Evolutionary conservation across 2,888 invertebrate species (phyloP), one percentile per base, ranked within the genome.

Genomic region (Oscheius sp.): DNA sequence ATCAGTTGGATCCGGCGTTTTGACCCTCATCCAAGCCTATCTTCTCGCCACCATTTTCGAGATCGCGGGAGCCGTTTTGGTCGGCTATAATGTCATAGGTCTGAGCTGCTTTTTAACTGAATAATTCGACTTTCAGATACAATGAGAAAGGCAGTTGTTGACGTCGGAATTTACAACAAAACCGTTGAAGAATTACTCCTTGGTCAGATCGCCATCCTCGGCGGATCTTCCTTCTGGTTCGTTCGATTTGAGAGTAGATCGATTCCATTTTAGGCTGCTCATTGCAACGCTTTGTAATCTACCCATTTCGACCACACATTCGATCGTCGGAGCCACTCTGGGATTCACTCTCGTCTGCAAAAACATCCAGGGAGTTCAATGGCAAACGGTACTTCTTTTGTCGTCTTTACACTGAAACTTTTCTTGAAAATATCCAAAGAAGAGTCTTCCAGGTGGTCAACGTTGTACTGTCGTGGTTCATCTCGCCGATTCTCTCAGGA

Each of bases 391-490:
- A 55, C 92, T 17, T 25, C n/a, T 12, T 25, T 69, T 17, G 25
- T 15, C 12, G 33, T 5, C 2, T 23, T 34, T 46, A 15, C 6
- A 8, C 6, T 37, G 15, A 37, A 37, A 37, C 8, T 37, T 10
- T 37, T 37, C 37, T 10, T 37, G 8, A 37, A 37, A 37, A 23
- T 17, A 4, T 3, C n/a, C n/a, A n/a, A n/a, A n/a, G n/a, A n/a
- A n/a, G n/a, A n/a, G n/a, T n/a, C n/a, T n/a, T n/a, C n/a, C n/a
- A n/a, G n/a, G n/a, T n/a, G n/a, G n/a, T n/a, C n/a, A n/a, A n/a
- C n/a, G n/a, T n/a, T n/a, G n/a, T n/a, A n/a, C n/a, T 91, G 33
- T 97, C 97, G 0, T 98, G 97, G 97, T 95, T 98, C 87, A 91
- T 96, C 58, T 96, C 96, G 29, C 97, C 97, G 0, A 89, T 93